Percentiles rank a stretch among this genome's conserved stretches.
phyloP scores from a whole-genome alignment of 2,888 invertebrate species.

The Netelia virgata region DNA sequence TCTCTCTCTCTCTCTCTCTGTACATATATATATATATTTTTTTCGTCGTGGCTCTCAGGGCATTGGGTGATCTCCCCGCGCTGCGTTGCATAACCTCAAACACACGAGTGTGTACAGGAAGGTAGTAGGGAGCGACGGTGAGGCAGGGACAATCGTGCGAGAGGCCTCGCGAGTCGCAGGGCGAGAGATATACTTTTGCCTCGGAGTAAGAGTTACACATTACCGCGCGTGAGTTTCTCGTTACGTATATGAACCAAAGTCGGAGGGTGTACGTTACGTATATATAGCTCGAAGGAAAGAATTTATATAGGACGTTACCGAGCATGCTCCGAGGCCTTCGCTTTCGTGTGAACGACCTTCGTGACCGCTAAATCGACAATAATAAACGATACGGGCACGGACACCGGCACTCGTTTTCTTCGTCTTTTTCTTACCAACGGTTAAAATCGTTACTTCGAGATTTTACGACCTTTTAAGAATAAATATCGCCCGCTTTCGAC shows the following conservation, averaged over 20 bases:
- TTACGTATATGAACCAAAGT: too few species aligned
- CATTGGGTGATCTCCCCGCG: slow-evolving; percentile 14
- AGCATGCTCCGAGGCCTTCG: neutral
- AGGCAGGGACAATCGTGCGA: too few species aligned
- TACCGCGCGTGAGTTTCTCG: slow-evolving; percentile 19
- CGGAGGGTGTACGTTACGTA: too few species aligned
- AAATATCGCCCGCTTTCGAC: neutral
- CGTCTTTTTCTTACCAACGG: too few species aligned
- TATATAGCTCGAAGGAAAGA: too few species aligned
- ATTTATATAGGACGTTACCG: too few species aligned
- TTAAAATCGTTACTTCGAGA: neutral
- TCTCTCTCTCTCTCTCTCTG: neutral
- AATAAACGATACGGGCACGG: slow-evolving; percentile 34
- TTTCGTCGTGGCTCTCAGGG: neutral
- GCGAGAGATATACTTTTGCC: too few species aligned
- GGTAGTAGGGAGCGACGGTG: too few species aligned
- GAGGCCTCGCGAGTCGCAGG: too few species aligned
- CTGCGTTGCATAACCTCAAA: neutral
- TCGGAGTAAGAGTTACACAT: neutral
- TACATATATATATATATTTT: neutral
- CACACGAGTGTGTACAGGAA: too few species aligned
- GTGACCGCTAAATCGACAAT: slow-evolving; percentile 47
- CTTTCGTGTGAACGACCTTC: slow-evolving; percentile 64
- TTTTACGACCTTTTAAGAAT: slow-evolving; percentile 41
- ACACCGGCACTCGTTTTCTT: too few species aligned